Evolutionary conservation across 2,797 vertebrate genomes (phyloP).

Genomic region (Amniataba percoides): DNA sequence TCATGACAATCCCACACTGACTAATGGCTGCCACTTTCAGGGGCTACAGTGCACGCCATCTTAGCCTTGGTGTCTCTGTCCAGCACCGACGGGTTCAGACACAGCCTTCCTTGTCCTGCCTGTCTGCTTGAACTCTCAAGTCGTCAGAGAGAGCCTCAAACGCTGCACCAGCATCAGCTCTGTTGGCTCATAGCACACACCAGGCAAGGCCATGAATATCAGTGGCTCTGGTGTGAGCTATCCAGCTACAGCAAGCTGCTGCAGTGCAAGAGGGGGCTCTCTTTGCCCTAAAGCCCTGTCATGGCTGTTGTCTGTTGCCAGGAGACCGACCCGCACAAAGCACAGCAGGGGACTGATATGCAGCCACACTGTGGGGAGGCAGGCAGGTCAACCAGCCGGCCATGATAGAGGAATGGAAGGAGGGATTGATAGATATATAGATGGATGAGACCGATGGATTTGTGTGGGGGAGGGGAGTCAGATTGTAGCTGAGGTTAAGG

Average conservation of each 20-base stretch:
- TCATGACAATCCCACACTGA: conserved; percentile 49
- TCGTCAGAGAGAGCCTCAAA: conserved; percentile 39
- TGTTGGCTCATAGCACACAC: conserved; percentile 32
- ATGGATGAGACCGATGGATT: conserved; percentile 33
- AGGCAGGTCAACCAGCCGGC: conserved; percentile 82
- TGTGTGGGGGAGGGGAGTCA: conserved; percentile 9
- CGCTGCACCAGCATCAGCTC: conserved; percentile 42
- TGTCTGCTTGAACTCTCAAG: conserved; percentile 71
- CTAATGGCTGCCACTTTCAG: conserved; percentile 72
- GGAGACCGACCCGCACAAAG: conserved; percentile 80
- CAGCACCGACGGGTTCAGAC: conserved; percentile 25
- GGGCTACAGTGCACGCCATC: conserved; percentile 39
- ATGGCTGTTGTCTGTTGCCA: conserved; percentile 78
- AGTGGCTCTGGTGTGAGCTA: conserved; percentile 39
- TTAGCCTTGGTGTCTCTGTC: conserved; percentile 37
- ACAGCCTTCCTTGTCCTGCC: conserved; percentile 41
- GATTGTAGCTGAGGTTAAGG: conserved; percentile 20
- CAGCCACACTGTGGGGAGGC: conserved; percentile 81
- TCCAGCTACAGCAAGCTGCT: conserved; percentile 44
- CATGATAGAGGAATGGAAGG: conserved; percentile 72
- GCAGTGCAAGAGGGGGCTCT: conserved; percentile 43
- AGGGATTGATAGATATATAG: conserved; percentile 55
- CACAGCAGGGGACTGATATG: conserved; percentile 82
- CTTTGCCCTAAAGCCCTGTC: conserved; percentile 67
- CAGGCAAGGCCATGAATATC: conserved; percentile 21